These are phyloP conservation scores for Cyphomyrmex costatus DNA, from an alignment of 1,140 invertebrate species.

Conservation along the genomic window DNA sequence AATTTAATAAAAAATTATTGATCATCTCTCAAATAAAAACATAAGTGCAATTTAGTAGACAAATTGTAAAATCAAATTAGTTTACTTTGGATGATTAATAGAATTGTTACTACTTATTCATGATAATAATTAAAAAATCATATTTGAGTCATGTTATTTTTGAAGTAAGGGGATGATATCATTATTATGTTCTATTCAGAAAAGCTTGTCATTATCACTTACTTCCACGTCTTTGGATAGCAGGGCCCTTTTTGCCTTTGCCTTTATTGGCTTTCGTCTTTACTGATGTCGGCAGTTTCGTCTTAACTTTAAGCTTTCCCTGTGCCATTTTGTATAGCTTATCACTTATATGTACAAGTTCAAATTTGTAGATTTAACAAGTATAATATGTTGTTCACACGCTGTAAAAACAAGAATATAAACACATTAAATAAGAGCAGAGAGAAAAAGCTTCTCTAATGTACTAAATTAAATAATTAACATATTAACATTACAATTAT, in stretches of 20 bases:
- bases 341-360: not conserved
- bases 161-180: too few species aligned
- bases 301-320: slow-evolving; percentile 89
- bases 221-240: slow-evolving; percentile 87
- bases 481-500: not conserved
- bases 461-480: not conserved
- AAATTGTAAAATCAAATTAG: too few species aligned
- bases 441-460: not conserved
- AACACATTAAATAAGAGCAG: not conserved
- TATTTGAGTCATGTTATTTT: too few species aligned
- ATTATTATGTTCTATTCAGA: not conserved
- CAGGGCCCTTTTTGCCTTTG: slow-evolving; percentile 83
- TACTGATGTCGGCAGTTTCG: slow-evolving; percentile 86
- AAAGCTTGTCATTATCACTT: slow-evolving; percentile 57
- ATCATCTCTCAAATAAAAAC: too few species aligned
- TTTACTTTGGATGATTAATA: too few species aligned
- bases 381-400: not conserved
- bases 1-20: too few species aligned
- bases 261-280: slow-evolving; percentile 84
- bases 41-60: too few species aligned
- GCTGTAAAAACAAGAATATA: not conserved
- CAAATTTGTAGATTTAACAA: slow-evolving; percentile 8
- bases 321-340: slow-evolving; percentile 86
- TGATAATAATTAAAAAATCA: too few species aligned
- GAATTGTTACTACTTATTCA: too few species aligned